Conservation (phyloP, 2,888 invertebrate species). For the Pyralis farinalis region DNA sequence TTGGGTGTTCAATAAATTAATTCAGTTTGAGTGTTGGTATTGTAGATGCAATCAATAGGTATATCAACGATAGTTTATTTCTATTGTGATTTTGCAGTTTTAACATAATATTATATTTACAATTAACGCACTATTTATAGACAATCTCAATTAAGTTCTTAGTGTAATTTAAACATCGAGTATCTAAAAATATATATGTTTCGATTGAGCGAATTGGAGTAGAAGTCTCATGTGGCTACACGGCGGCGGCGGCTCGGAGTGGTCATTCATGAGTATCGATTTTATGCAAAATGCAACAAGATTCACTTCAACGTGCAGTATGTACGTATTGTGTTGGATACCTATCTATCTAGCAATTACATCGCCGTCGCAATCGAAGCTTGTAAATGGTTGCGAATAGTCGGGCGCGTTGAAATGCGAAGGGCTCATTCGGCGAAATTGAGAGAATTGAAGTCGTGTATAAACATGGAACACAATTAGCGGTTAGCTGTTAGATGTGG, state of each 20-base stretch:
- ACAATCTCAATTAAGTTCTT: no score
- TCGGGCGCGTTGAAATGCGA: slow-evolving; percentile 39
- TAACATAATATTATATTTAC: no score
- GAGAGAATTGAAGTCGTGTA: slow-evolving; percentile 46
- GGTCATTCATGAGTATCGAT: slow-evolving; percentile 78
- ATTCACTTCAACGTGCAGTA: slow-evolving; percentile 70
- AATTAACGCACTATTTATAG: no score
- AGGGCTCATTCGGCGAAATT: slow-evolving; percentile 39
- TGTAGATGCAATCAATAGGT: no score
- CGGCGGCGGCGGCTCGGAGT: slow-evolving; percentile 46
- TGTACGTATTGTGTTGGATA: slow-evolving; percentile 52
- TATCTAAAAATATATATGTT: slow-evolving; percentile 43
- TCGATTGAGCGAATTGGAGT: slow-evolving; percentile 55
- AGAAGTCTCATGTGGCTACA: slow-evolving; percentile 52
- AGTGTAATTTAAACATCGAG: no score
- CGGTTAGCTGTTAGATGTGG: slow-evolving; percentile 40
- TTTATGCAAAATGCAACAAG: slow-evolving; percentile 81
- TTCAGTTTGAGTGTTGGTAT: no score
- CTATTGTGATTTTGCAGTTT: no score
- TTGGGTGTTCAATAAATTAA: no score
- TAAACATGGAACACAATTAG: slow-evolving; percentile 57
- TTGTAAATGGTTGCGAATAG: slow-evolving; percentile 50
- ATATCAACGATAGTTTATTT: no score
- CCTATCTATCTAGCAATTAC: slow-evolving; percentile 67
- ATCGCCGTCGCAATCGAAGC: slow-evolving; percentile 48